These are phyloP conservation scores for Calyptomena viridis DNA, from an alignment of 2,113 vertebrate genomes.

Conservation along the genomic window DNA sequence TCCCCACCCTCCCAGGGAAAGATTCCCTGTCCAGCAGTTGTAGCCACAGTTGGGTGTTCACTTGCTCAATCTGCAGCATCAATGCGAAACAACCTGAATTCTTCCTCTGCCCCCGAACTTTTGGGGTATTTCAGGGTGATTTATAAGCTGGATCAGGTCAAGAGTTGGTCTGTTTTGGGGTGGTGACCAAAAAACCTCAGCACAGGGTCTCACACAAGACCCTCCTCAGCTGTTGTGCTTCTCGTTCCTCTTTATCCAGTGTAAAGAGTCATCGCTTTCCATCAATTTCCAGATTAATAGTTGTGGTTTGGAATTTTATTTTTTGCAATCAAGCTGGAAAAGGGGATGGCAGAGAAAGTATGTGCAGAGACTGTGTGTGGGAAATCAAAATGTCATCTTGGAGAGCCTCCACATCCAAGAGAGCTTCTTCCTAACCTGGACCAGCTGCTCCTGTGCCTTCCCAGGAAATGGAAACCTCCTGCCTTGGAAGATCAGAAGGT, in stretches of 20 bases:
- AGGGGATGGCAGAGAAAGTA: neutral
- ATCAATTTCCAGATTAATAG: neutral
- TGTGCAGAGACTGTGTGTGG: neutral
- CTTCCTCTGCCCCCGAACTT: neutral
- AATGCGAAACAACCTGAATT: accelerated
- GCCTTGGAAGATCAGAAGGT: neutral
- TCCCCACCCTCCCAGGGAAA: neutral
- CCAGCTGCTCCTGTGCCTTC: neutral
- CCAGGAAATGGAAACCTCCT: neutral
- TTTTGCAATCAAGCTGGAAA: neutral
- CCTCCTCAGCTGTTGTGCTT: neutral
- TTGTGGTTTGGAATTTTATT: neutral
- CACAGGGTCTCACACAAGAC: neutral
- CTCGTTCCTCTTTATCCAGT: neutral
- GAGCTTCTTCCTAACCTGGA: neutral
- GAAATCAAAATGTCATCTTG: neutral
- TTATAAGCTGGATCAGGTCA: neutral
- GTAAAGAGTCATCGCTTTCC: neutral
- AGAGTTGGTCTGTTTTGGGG: neutral
- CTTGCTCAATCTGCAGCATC: neutral
- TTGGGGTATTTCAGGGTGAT: neutral
- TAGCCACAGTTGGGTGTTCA: neutral
- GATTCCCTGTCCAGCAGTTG: neutral
- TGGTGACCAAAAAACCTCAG: neutral
- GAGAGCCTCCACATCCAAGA: neutral